phyloP scores from a whole-genome alignment of 2,888 invertebrate species.

The Cerastis leucographa region DNA sequence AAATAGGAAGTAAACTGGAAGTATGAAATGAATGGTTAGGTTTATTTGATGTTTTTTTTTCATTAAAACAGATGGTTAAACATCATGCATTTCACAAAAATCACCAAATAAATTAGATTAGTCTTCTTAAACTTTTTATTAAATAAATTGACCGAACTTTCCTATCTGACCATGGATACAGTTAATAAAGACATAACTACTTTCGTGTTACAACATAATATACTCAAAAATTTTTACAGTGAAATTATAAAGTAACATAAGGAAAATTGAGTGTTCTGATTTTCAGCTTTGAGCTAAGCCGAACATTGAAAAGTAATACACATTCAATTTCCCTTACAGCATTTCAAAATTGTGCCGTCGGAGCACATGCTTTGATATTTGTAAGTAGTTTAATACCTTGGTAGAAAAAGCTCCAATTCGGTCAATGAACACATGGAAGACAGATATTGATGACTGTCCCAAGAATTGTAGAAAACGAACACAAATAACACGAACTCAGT shows the following conservation, averaged over 20 bases:
- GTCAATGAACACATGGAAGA: constrained; percentile 19
- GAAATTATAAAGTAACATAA: not conserved
- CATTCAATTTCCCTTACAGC: not conserved
- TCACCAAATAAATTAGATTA: constrained; percentile 23
- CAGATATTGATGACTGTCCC: constrained; percentile 13
- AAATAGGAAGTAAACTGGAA: constrained; percentile 1
- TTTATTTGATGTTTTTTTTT: constrained; percentile 27
- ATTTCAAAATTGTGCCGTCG: not conserved
- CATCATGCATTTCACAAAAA: not conserved
- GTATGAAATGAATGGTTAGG: not conserved
- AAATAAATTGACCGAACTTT: constrained; percentile 15
- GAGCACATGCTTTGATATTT: constrained; percentile 3
- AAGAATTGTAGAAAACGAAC: constrained; percentile 19
- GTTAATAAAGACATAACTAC: not conserved
- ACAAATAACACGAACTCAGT: constrained; percentile 64
- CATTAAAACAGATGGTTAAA: constrained; percentile 1
- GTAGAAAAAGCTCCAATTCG: not conserved
- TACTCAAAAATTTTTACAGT: not conserved
- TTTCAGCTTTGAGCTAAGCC: not conserved
- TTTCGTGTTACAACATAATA: constrained; percentile 11
- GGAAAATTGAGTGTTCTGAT: not conserved
- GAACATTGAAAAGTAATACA: not conserved
- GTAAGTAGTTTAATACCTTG: constrained; percentile 1
- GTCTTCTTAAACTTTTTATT: not conserved
- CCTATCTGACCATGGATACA: not conserved